These are phyloP conservation scores for Alca torda DNA, from an alignment of 2,797 vertebrate genomes.

Conservation along the genomic window DNA sequence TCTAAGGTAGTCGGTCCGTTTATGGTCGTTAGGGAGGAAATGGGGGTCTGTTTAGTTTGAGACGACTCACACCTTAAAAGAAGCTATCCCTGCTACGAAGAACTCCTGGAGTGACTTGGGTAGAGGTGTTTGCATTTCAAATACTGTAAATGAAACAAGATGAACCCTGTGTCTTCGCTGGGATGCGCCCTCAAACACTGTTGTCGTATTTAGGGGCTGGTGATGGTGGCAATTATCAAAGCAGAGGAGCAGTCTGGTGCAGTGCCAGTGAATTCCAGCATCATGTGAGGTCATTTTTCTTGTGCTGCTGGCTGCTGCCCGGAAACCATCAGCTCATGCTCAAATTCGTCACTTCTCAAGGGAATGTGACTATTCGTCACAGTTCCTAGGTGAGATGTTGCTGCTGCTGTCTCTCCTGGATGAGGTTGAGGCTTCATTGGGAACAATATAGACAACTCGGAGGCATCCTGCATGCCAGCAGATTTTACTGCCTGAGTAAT, in stretches of 20 bases:
- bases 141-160: background rate
- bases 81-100: background rate
- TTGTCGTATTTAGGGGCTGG: fast-evolving
- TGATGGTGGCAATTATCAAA: background rate
- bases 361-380: background rate
- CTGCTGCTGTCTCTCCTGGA: background rate
- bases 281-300: background rate
- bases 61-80: background rate
- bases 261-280: background rate
- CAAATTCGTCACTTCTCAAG: background rate
- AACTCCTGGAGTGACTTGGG: background rate
- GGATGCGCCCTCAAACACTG: background rate
- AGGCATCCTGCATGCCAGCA: background rate
- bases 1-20: background rate
- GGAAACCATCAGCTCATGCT: background rate
- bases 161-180: background rate
- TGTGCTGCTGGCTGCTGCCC: background rate
- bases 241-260: background rate
- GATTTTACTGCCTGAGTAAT: background rate
- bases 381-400: background rate
- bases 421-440: background rate
- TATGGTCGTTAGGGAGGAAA: background rate
- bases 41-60: background rate
- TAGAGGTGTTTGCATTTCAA: background rate
- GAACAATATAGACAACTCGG: background rate